phyloP scores from a whole-genome alignment of 2,797 vertebrate species.

The Chaunax sp. region DNA sequence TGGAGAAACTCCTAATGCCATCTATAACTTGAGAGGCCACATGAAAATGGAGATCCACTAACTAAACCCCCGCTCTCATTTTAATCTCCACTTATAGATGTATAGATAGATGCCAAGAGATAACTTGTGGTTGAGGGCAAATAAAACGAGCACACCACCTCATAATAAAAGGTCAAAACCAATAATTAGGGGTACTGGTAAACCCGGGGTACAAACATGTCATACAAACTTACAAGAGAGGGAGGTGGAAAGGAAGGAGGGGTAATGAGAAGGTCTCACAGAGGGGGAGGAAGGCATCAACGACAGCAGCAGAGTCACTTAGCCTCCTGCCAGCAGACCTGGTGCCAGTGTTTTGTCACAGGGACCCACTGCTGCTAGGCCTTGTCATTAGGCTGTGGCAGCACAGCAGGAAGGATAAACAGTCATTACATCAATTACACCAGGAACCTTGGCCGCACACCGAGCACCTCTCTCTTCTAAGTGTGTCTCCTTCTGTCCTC shows the following conservation, averaged over 20 bases:
- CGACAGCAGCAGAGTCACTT: slow-evolving; percentile 83
- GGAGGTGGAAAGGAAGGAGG: slow-evolving; percentile 42
- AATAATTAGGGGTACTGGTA: slow-evolving; percentile 70
- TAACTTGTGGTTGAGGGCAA: slow-evolving; percentile 55
- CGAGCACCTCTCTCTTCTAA: slow-evolving; percentile 68
- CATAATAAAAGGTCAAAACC: slow-evolving; percentile 66
- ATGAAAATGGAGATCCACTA: slow-evolving; percentile 57
- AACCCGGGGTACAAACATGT: slow-evolving; percentile 78
- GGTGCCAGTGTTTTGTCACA: slow-evolving; percentile 87
- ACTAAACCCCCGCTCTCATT: slow-evolving; percentile 54
- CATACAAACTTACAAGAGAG: slow-evolving; percentile 79
- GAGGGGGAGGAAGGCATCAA: slow-evolving; percentile 65
- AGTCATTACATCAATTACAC: slow-evolving; percentile 89
- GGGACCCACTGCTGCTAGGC: slow-evolving; percentile 86
- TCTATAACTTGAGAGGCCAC: slow-evolving; percentile 50
- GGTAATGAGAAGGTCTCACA: slow-evolving; percentile 45
- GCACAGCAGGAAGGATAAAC: slow-evolving; percentile 87
- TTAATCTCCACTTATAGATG: slow-evolving; percentile 69
- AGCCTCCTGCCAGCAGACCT: slow-evolving; percentile 86
- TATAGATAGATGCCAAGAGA: slow-evolving; percentile 67
- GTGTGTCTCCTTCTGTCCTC: slow-evolving; percentile 62
- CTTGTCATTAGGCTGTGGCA: slow-evolving; percentile 87
- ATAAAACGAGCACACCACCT: slow-evolving; percentile 51
- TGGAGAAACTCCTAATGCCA: slow-evolving; percentile 37
- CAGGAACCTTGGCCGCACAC: slow-evolving; percentile 81